Evolutionary conservation across 2,797 vertebrate species (phyloP).

Genomic region (Crenuchus spilurus): DNA sequence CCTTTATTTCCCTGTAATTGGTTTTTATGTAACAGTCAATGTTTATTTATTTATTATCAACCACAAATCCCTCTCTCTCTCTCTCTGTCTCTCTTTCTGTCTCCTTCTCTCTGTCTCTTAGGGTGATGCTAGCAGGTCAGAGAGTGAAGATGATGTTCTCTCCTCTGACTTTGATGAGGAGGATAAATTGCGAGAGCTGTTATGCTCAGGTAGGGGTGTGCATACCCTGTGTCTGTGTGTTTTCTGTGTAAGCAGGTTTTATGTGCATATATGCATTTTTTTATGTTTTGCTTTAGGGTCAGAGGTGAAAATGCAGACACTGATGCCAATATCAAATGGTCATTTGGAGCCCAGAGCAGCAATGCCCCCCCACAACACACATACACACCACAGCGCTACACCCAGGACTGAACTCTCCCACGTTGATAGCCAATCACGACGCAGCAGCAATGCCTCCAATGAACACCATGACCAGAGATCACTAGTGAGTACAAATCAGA

Average conservation of each 20-base stretch:
- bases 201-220: conserved; percentile 67
- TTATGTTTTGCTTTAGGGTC: conserved; percentile 73
- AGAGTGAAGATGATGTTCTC: conserved; percentile 80
- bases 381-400: conserved; percentile 68
- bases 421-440: conserved; percentile 70
- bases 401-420: conserved; percentile 54
- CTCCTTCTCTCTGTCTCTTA: conserved; percentile 56
- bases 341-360: conserved; percentile 79
- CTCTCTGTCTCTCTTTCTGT: conserved; percentile 29
- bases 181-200: conserved; percentile 76
- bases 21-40: not conserved
- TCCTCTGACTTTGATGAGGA: conserved; percentile 80
- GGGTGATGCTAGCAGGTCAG: conserved; percentile 85
- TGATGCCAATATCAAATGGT: conserved; percentile 75
- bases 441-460: conserved; percentile 74
- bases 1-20: not conserved
- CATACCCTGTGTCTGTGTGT: too few relatives aligned
- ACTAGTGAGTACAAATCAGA: conserved; percentile 32
- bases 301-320: conserved; percentile 84
- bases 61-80: conserved; percentile 32
- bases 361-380: conserved; percentile 53
- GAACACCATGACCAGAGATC: conserved; percentile 84
- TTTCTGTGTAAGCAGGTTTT: not conserved
- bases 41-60: conserved; percentile 57
- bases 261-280: not conserved